Evolutionary conservation across 2,113 vertebrate genomes (phyloP).

Genomic region (Pyrgilauda ruficollis): DNA sequence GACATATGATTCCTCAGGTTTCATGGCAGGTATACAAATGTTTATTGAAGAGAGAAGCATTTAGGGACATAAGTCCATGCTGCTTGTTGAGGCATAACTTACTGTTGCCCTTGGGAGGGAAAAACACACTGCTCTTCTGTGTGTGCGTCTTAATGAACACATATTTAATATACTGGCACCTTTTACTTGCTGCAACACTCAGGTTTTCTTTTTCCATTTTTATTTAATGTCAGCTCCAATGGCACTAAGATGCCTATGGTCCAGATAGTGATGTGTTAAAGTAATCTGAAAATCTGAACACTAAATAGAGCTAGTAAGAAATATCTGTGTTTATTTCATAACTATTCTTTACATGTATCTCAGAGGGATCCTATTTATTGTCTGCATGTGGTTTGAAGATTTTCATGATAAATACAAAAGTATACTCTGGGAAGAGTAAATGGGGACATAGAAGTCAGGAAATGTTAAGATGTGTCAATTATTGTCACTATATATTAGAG

Average conservation of each 20-base stretch:
- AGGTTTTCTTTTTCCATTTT: background rate
- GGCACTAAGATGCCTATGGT: background rate
- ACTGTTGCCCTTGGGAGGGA: conserved; percentile 13
- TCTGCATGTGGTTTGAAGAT: background rate
- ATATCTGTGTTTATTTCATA: background rate
- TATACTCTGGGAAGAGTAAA: background rate
- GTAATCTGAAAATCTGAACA: background rate
- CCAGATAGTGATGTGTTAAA: background rate
- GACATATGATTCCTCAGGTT: background rate
- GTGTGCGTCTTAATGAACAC: conserved; percentile 10
- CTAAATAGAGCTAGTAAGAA: background rate
- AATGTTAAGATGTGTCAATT: background rate
- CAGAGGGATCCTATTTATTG: background rate
- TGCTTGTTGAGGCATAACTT: conserved; percentile 48
- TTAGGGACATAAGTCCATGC: conserved; percentile 33
- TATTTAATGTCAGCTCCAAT: background rate
- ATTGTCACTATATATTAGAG: background rate
- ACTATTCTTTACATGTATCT: background rate
- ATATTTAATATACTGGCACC: background rate
- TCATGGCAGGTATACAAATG: background rate
- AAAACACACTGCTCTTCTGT: background rate
- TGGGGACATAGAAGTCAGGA: background rate
- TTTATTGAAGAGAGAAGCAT: conserved; percentile 11
- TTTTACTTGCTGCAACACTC: background rate
- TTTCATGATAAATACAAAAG: background rate